Percentiles rank a stretch among this genome's conserved stretches.
Conservation (phyloP, 2,888 invertebrate genomes). For the Tupiocoris notatus region DNA sequence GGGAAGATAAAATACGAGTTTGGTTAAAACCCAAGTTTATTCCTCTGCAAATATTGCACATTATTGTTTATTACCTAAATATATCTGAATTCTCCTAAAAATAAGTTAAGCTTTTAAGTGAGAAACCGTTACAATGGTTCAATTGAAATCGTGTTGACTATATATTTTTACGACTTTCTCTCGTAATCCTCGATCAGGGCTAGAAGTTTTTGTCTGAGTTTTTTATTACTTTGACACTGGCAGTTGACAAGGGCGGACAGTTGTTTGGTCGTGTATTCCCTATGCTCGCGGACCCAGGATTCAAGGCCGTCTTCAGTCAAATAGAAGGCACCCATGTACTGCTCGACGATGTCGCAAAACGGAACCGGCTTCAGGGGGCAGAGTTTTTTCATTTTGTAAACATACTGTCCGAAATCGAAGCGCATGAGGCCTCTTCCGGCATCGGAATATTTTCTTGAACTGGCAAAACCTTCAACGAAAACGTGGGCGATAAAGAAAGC, state of each 20-base stretch:
- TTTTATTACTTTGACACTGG: constrained; percentile 84
- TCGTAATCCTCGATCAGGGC: constrained; percentile 67
- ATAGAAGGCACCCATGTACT: constrained; percentile 95
- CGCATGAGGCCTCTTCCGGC: constrained; percentile 98
- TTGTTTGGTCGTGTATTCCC: constrained; percentile 89
- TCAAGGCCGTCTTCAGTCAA: constrained; percentile 86
- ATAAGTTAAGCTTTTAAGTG: neutral
- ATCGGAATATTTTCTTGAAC: constrained; percentile 89
- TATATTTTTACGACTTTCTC: neutral
- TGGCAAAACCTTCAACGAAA: constrained; percentile 89
- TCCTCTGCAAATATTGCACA: neutral
- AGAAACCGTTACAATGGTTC: neutral
- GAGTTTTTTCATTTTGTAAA: constrained; percentile 85
- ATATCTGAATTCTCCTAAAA: neutral
- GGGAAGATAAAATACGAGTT: too few relatives aligned
- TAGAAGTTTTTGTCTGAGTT: constrained; percentile 74
- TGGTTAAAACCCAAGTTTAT: neutral
- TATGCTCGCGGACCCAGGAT: constrained; percentile 81
- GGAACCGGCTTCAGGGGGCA: constrained; percentile 81
- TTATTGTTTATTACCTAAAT: neutral
- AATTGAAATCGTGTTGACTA: neutral
- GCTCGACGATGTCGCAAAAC: constrained; percentile 85
- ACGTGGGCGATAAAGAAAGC: constrained; percentile 82
- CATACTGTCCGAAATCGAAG: constrained; percentile 91
- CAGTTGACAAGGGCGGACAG: constrained; percentile 78